These are phyloP conservation scores for Drosophila tani DNA, from an alignment of 1,140 invertebrate genomes.

Conservation along the genomic window DNA sequence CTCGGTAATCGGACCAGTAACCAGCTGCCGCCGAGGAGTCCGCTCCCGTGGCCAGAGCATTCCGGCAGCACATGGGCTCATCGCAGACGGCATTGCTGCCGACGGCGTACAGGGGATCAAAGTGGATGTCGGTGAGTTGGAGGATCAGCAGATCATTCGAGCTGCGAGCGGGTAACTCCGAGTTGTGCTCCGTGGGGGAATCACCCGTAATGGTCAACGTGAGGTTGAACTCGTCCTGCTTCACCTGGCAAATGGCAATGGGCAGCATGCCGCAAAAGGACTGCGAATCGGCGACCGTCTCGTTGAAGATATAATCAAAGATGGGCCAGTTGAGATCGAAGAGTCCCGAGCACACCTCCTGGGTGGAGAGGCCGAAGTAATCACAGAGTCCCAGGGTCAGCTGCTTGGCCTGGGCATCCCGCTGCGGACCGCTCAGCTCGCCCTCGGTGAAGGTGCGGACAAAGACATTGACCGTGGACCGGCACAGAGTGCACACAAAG, in stretches of 20 bases:
- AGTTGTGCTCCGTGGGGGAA: conserved; percentile 44
- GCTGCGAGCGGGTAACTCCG: conserved; percentile 38
- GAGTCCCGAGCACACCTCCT: conserved; percentile 85
- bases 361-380: conserved; percentile 75
- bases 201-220: conserved; percentile 54
- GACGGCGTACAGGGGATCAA: conserved; percentile 90
- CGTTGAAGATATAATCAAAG: conserved; percentile 62
- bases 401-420: conserved; percentile 86
- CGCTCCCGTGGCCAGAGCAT: conserved; percentile 24
- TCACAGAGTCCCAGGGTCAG: conserved; percentile 60
- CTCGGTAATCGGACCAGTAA: conserved; percentile 91
- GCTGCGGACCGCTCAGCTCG: conserved; percentile 55
- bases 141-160: conserved; percentile 86
- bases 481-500: conserved; percentile 86
- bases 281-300: conserved; percentile 55
- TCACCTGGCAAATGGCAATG: conserved; percentile 59
- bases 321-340: conserved; percentile 82
- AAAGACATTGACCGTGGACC: conserved; percentile 84
- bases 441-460: conserved; percentile 75
- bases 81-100: conserved; percentile 88
- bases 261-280: conserved; percentile 74
- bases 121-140: conserved; percentile 93
- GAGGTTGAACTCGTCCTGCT: conserved; percentile 56
- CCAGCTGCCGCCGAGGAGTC: conserved; percentile 85
- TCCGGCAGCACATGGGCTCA: conserved; percentile 92